Base-by-base conservation (phyloP, 2,888 invertebrate genomes). In the Idaea biselata region DNA sequence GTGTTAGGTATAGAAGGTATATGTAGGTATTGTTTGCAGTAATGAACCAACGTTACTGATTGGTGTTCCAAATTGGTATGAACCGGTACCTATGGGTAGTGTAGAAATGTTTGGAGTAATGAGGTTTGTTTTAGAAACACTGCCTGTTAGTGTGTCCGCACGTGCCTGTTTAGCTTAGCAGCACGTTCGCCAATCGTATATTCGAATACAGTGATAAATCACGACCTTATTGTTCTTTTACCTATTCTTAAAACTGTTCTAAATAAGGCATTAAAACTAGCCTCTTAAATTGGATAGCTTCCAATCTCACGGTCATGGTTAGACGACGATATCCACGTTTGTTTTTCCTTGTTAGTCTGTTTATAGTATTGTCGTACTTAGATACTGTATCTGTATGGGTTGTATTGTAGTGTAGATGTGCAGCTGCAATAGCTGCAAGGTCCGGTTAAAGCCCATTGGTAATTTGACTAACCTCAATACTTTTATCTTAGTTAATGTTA, bases 111-210 rank as follows among this genome's bases (percentile, higher is more conserved):
- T 81, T 81, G 77, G 82, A 81, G 78, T 82, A 77, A 80, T 82
- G 78, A 75, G 77, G 76, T 80, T 85, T 88, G 88, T 89, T 88
- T 88, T 83, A 86, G 87, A 88, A 89, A 89, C 87, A 88, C 79
- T 76, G 81, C 72, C 73, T 79, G 84, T 81, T 82, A 77, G 76
- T 82, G 73, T 77, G 75, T 78, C 73, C 78, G 89, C 89, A 83
- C 91, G 90, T 88, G 91, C 88, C 84, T 87, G 86, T 87, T 90
- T 86, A 80, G 78, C 77, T 78, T 85, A 82, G 78, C 81, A 81
- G 82, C 81, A 82, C 84, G 82, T 84, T 74, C 80, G 71, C 68
- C 69, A 68, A 63, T 71, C 17, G 56, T 16, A 69, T 73, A 75
- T 76, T 78, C 70, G 72, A 69, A 73, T 61, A 64, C 63, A 67